Evolutionary conservation across 2,888 invertebrate species (phyloP), one percentile per base, ranked within the genome.

Genomic region (Caenorhabditis uteleia): DNA sequence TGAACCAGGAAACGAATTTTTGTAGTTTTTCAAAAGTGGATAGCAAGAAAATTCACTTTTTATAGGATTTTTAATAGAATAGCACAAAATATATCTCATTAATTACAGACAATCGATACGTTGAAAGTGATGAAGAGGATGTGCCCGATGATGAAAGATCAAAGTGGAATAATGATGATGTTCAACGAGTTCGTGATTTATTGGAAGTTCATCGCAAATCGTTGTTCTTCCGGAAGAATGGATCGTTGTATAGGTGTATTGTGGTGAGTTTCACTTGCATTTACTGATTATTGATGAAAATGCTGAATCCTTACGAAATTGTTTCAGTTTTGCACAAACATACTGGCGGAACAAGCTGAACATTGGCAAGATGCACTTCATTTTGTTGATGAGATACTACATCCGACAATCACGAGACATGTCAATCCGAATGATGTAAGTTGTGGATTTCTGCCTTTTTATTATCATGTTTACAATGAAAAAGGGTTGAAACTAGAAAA

Each of bases 91-190:
- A n/a, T n/a, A n/a, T n/a, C n/a, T n/a, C n/a, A n/a, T n/a, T n/a
- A n/a, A n/a, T n/a, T n/a, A n/a, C n/a, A 7, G 8, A 12, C 16
- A 7, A 39, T 8, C 10, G n/a, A n/a, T 46, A 34, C 26, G 42
- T 58, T 3, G 65, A 65, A 14, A 65, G 65, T 43, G 65, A 65
- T 14, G 65, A 59, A 5, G 65, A 55, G 42, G 65, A 65, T 3
- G 23, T 61, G 21, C 7, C 44, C 5, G 62, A 42, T 6, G 14
- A 54, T 26, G n/a, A 42, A 23, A 0, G 10, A 36, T 10, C 51
- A 46, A 51, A 38, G 55, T 34, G 65, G 56, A 7, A 49, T 40
- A 14, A 18, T 29, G 29, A 38, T 29, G 50, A 25, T n/a, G 36
- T 12, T 16, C 2, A 27, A 2, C 21, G 65, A 33, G 26, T 65